Evolutionary conservation across 2,113 vertebrate species (phyloP), one percentile per base, ranked within the genome.

Genomic region (Oxygymnocypris stewartii): DNA sequence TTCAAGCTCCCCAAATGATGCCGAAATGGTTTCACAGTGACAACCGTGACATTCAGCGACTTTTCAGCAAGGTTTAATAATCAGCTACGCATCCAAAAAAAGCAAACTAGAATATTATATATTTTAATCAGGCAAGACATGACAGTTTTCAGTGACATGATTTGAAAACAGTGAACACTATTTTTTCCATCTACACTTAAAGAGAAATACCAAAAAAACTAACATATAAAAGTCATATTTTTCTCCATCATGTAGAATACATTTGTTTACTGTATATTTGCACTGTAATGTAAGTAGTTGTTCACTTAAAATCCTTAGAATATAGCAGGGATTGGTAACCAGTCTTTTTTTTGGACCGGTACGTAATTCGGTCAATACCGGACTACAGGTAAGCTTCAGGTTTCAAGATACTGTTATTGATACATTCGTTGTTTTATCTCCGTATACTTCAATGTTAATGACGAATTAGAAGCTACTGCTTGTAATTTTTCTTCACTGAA

Each of bases 121-220:
- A 49, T 11, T 31, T 4, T 51, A 51, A 78, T 11, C 25, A 54
- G 14, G 25, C 49, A 51, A 5, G 47, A 78, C 89, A 87, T 92
- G 91, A 92, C 90, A 85, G 85, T 88, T 93, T 93, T 92, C 91
- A 88, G 91, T 54, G 42, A 79, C 28, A 31, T 31, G 28, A 31
- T 31, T 31, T 31, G 28, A 31, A 31, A 31, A 31, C 28, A 31
- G 28, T 31, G 28, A 73, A 73, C 42, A 73, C 37, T 3, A 0
- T 6, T 73, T 73, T 73, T 23, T 73, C 69, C 18, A 73, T 73
- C 20, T 73, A 42, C 37, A 42, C 69, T n/a, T 42, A 12, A 42
- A 74, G 4, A 74, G 71, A n/a, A 74, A 73, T 42, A 74, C 37
- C 28, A 31, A 31, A 31, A 31, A 31, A 31, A 31, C 28, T 31